A percentile compares a stretch with the other conserved stretches of the same genome.
Conservation (phyloP, 2,888 invertebrate species). For the Athrips mouffetella region DNA sequence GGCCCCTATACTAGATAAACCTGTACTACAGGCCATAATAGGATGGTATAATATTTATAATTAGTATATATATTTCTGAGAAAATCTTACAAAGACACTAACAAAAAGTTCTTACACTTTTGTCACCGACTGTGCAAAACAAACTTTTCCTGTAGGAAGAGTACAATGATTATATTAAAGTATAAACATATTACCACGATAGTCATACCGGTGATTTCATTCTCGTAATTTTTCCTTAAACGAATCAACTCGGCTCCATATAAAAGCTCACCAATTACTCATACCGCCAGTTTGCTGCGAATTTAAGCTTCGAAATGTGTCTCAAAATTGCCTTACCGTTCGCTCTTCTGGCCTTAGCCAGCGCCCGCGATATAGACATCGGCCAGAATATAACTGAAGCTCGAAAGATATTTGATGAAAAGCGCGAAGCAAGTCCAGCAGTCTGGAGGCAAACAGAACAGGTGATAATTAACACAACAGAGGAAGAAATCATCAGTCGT, state of each 20-base stretch:
- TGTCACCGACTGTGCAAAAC: constrained; percentile 36
- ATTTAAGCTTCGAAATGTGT: constrained; percentile 14
- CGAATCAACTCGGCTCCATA: constrained; percentile 29
- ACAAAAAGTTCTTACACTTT: constrained; percentile 16
- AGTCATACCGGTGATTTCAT: constrained; percentile 35
- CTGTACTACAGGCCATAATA: too few species aligned
- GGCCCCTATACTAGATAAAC: too few species aligned
- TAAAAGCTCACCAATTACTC: constrained; percentile 41
- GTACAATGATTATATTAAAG: constrained; percentile 37
- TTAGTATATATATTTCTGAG: too few species aligned
- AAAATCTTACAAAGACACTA: too few species aligned
- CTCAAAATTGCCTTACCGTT: constrained; percentile 30
- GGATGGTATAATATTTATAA: too few species aligned
- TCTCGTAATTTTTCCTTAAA: constrained; percentile 56
- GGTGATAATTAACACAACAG: constrained; percentile 46
- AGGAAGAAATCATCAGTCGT: constrained; percentile 49
- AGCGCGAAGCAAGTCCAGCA: constrained; percentile 52
- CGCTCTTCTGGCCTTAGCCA: constrained; percentile 37
- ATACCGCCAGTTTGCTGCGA: neutral
- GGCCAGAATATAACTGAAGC: constrained; percentile 31
- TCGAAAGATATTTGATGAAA: constrained; percentile 40
- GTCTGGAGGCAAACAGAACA: constrained; percentile 54
- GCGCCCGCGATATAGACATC: constrained; percentile 44
- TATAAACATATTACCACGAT: constrained; percentile 43
- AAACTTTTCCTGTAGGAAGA: constrained; percentile 65